Evolutionary conservation across 2,797 vertebrate species (phyloP).

Genomic region (Notolepis coatsorum): DNA sequence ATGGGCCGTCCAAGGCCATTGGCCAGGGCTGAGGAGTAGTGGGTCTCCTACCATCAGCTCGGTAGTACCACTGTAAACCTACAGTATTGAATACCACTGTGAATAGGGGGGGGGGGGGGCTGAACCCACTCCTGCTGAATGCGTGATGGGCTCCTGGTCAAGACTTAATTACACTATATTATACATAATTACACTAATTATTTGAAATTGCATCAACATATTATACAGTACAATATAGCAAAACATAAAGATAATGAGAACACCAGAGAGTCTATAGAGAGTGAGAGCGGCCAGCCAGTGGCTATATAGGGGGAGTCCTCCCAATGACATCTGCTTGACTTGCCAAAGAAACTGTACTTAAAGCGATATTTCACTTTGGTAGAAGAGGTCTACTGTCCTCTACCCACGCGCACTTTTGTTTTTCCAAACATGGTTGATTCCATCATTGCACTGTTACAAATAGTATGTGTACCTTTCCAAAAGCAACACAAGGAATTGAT

Average conservation of each 20-base stretch:
- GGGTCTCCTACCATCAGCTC: constrained; percentile 29
- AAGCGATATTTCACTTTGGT: too few species aligned
- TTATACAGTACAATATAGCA: constrained; percentile 47
- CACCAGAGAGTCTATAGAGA: constrained; percentile 13
- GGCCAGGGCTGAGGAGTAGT: constrained; percentile 18
- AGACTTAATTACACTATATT: constrained; percentile 18
- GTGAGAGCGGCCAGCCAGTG: constrained; percentile 81
- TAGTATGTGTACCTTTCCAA: too few species aligned
- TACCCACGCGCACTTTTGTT: too few species aligned
- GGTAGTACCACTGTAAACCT: constrained; percentile 22
- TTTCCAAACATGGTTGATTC: too few species aligned
- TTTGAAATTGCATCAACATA: constrained; percentile 42
- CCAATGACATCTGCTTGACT: constrained; percentile 20
- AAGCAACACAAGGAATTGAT: too few species aligned
- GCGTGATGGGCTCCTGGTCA: constrained; percentile 7
- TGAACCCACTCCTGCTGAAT: constrained; percentile 36
- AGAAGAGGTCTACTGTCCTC: too few species aligned
- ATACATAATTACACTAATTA: constrained; percentile 20
- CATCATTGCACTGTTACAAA: too few species aligned
- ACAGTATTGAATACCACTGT: constrained; percentile 31
- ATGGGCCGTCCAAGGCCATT: constrained; percentile 32
- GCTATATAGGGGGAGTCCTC: constrained; percentile 37
- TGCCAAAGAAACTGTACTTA: constrained; percentile 28
- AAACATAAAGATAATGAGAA: constrained; percentile 19
- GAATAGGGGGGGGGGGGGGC: too few species aligned